A percentile compares a stretch with the other conserved stretches of the same genome.
These are phyloP conservation scores for Nomada lathburiana DNA, from an alignment of 2,888 invertebrate species.

Conservation along the genomic window DNA sequence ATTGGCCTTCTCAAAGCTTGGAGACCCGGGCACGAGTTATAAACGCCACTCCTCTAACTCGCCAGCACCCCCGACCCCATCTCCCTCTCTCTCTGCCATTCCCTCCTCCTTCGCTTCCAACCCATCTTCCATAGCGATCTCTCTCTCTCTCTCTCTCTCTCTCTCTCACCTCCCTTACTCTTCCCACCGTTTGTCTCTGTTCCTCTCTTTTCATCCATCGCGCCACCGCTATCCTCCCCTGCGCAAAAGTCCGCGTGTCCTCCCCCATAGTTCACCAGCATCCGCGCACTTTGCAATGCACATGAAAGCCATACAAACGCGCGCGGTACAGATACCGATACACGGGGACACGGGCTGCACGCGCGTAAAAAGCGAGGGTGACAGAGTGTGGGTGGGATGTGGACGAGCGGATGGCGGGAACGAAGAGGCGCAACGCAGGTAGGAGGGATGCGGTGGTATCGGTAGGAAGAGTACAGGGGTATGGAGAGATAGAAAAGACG, in stretches of 20 bases:
- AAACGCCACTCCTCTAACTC: slow-evolving; percentile 79
- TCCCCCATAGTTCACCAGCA: slow-evolving; percentile 1
- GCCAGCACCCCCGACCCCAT: slow-evolving; percentile 57
- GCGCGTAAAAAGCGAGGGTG: slow-evolving; percentile 50
- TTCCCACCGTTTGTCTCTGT: slow-evolving; percentile 50
- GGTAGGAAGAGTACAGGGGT: slow-evolving; percentile 17
- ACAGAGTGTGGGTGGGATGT: slow-evolving; percentile 37
- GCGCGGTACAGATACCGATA: slow-evolving; percentile 45
- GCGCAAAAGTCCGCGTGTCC: slow-evolving; percentile 23
- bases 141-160: slow-evolving; percentile 37
- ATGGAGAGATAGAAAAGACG: slow-evolving; percentile 34
- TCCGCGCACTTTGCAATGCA: slow-evolving; percentile 55
- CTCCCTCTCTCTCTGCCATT: slow-evolving; percentile 42
- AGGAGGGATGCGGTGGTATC: slow-evolving; percentile 3
- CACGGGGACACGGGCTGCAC: slow-evolving; percentile 42
- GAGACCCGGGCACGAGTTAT: slow-evolving; percentile 82
- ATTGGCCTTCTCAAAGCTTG: slow-evolving; percentile 83
- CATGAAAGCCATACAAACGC: slow-evolving; percentile 52
- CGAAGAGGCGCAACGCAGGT: slow-evolving; percentile 38
- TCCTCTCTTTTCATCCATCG: slow-evolving; percentile 25
- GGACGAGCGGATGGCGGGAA: slow-evolving; percentile 41
- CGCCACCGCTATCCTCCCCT: slow-evolving; percentile 43
- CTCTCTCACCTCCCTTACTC: slow-evolving; percentile 39
- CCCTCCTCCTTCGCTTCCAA: slow-evolving; percentile 44
- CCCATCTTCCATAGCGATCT: neutral